phyloP scores from a whole-genome alignment of 1,140 invertebrate genomes.

The Tribolium castaneum region DNA sequence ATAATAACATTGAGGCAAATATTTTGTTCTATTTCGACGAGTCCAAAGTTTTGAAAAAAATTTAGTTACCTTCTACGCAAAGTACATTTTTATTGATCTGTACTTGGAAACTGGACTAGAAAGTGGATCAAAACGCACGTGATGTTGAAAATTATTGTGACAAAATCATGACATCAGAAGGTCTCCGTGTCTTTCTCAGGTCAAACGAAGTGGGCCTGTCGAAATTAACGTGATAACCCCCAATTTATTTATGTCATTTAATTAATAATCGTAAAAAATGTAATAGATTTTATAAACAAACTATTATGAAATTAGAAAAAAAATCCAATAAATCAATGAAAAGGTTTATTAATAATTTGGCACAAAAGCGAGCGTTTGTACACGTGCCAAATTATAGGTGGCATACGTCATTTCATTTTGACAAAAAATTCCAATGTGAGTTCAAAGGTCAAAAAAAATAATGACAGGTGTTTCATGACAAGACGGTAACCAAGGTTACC shows the following conservation, averaged over 20 bases:
- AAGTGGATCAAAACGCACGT: background rate
- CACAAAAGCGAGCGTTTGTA: background rate
- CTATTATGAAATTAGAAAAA: no score
- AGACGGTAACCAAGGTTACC: background rate
- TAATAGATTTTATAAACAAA: no score
- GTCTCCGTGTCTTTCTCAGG: background rate
- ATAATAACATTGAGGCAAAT: no score
- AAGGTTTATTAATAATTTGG: background rate
- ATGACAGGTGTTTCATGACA: background rate
- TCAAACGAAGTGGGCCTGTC: background rate
- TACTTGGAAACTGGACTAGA: background rate
- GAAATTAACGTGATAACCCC: background rate
- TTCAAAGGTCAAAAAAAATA: no score
- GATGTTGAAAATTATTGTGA: background rate
- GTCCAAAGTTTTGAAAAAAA: no score
- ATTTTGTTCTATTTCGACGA: no score
- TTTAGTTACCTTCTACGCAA: no score
- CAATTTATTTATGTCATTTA: background rate
- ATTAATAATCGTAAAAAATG: no score
- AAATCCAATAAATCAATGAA: no score
- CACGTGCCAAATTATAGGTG: background rate
- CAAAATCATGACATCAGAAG: background rate
- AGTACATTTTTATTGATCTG: no score
- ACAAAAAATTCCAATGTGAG: no score
- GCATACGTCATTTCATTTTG: background rate